phyloP scores from a whole-genome alignment of 2,113 vertebrate species.

The Marmota flaviventris region DNA sequence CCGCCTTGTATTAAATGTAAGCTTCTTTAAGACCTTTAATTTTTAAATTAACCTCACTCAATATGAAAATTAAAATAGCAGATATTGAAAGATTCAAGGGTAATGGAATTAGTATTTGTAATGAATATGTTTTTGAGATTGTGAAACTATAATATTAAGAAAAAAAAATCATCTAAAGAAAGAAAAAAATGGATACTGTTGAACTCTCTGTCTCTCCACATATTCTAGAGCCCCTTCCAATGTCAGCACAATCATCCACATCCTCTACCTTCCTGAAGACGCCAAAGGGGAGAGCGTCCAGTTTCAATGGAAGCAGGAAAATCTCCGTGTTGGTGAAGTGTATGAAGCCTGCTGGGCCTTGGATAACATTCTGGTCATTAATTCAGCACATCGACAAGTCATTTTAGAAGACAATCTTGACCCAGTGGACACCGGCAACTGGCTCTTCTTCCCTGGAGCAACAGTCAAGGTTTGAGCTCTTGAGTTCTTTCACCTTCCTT shows the following conservation, averaged over 20 bases:
- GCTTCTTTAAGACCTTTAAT: not conserved
- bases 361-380: conserved; percentile 96
- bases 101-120: not conserved
- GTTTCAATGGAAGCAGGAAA: conserved; percentile 96
- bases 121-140: not conserved
- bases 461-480: conserved; percentile 94
- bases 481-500: conserved; percentile 64
- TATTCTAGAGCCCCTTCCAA: conserved; percentile 95
- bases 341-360: conserved; percentile 99
- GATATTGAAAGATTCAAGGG: not conserved
- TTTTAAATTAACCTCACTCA: conserved; percentile 18
- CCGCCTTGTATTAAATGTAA: not conserved
- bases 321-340: conserved; percentile 90
- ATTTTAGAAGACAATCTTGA: conserved; percentile 96
- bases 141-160: not conserved
- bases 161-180: conserved; percentile 15
- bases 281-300: conserved; percentile 91
- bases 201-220: not conserved
- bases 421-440: conserved; percentile 97
- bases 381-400: conserved; percentile 93
- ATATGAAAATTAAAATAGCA: not conserved
- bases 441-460: conserved; percentile 99
- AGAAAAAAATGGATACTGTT: not conserved
- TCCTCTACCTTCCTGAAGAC: conserved; percentile 93
- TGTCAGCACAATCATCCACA: conserved; percentile 95